Conservation (phyloP, 1,140 invertebrate genomes). For the Lepeophtheirus salmonis region DNA sequence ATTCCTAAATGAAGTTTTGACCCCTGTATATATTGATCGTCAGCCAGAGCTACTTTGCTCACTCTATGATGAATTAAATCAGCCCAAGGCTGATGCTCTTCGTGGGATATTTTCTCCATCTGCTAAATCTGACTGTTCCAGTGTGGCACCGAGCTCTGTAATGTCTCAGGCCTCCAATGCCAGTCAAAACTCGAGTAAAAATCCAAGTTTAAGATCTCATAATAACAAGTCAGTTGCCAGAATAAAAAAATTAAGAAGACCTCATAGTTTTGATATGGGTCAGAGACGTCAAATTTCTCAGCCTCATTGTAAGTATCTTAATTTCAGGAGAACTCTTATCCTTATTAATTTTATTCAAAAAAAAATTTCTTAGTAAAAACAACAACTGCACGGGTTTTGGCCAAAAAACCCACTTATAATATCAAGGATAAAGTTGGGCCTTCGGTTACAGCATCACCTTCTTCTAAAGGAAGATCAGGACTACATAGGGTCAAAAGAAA, state of each 20-base stretch:
- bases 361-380: too few relatives aligned
- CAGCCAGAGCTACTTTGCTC: conserved; percentile 6
- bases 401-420: background rate
- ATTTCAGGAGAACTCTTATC: background rate
- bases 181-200: background rate
- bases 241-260: background rate
- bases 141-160: background rate
- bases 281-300: background rate
- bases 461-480: background rate
- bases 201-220: background rate
- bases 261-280: background rate
- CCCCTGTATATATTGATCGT: background rate
- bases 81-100: background rate
- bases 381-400: background rate
- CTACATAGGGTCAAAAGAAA: background rate
- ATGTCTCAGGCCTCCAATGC: background rate
- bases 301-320: background rate
- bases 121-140: background rate
- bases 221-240: background rate
- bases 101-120: conserved; percentile 1
- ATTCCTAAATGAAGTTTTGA: background rate
- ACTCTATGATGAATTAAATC: conserved; percentile 2
- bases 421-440: background rate
- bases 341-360: too few relatives aligned
- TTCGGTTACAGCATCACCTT: background rate